Percentiles rank a stretch among this genome's conserved stretches.
Conservation (phyloP, 1,140 invertebrate species). For the Hesperophylax magnus region DNA sequence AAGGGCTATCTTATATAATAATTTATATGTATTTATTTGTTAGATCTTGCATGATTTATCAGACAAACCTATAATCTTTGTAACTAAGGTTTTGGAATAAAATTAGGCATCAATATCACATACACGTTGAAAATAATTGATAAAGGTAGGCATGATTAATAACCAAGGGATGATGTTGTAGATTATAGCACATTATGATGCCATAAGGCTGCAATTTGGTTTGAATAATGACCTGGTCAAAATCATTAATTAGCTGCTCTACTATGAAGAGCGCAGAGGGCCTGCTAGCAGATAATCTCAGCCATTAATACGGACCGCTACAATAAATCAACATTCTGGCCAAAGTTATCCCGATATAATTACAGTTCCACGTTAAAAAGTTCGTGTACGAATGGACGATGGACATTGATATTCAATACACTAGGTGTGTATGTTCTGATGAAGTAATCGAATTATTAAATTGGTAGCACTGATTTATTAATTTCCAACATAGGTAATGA, state of each 20-base stretch:
- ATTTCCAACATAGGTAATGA: too few species aligned
- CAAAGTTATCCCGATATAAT: constrained; percentile 32
- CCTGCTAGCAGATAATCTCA: constrained; percentile 21
- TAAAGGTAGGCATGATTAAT: not conserved
- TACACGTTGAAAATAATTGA: too few species aligned
- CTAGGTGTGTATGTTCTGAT: too few species aligned
- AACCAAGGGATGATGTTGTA: not conserved
- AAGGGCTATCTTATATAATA: too few species aligned
- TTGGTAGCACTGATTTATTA: too few species aligned
- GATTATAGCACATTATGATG: not conserved
- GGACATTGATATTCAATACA: too few species aligned
- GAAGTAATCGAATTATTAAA: too few species aligned
- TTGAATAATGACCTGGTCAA: constrained; percentile 31
- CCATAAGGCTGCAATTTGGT: constrained; percentile 20
- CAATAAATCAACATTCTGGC: constrained; percentile 26
- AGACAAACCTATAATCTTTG: too few species aligned
- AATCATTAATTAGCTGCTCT: constrained; percentile 20
- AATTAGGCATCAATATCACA: too few species aligned
- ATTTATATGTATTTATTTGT: too few species aligned
- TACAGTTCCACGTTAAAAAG: constrained; percentile 20
- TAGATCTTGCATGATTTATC: too few species aligned
- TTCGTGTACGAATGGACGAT: not conserved
- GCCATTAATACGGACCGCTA: constrained; percentile 19
- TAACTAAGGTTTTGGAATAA: too few species aligned
- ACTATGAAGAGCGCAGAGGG: not conserved